phyloP scores from a whole-genome alignment of 2,113 vertebrate species.

The Siphamia tubifer region DNA sequence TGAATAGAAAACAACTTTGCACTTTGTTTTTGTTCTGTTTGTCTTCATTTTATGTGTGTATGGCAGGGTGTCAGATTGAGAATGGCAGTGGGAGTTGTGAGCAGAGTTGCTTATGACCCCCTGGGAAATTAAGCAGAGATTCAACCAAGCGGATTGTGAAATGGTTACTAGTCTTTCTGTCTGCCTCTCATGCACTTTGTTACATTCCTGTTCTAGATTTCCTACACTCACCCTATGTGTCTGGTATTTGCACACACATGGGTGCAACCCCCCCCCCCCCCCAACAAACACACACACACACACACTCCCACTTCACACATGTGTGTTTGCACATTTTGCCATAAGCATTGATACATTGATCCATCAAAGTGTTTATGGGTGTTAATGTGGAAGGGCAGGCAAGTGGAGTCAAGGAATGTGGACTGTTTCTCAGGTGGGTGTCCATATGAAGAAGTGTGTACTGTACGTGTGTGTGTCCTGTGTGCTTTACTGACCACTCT shows the following conservation, averaged over 20 bases:
- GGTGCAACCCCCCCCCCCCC: too few relatives aligned
- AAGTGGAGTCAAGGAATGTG: constrained; percentile 6
- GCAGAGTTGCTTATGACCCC: constrained; percentile 39
- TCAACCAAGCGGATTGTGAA: constrained; percentile 54
- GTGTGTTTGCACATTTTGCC: neutral
- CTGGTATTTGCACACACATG: neutral
- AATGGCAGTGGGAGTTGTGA: neutral
- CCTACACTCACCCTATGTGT: neutral
- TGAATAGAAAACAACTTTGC: neutral
- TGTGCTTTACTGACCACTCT: neutral
- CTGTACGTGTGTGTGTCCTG: too few relatives aligned
- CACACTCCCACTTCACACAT: neutral
- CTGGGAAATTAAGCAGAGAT: constrained; percentile 62
- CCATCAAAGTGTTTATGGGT: too few relatives aligned
- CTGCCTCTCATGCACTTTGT: neutral
- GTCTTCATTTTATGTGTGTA: constrained; percentile 9
- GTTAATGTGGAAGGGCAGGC: neutral
- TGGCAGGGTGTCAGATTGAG: constrained; percentile 25
- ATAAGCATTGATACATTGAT: neutral
- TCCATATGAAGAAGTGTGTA: too few relatives aligned
- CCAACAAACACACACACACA: too few relatives aligned
- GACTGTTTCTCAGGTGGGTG: constrained; percentile 3
- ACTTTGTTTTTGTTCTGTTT: neutral
- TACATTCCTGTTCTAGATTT: neutral
- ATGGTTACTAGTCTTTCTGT: constrained; percentile 22